Evolutionary conservation across 37 sponge, comb jelly and placozoan species (phyloP), one percentile per base, ranked within the genome.

Genomic region (Beroe forskalii): DNA sequence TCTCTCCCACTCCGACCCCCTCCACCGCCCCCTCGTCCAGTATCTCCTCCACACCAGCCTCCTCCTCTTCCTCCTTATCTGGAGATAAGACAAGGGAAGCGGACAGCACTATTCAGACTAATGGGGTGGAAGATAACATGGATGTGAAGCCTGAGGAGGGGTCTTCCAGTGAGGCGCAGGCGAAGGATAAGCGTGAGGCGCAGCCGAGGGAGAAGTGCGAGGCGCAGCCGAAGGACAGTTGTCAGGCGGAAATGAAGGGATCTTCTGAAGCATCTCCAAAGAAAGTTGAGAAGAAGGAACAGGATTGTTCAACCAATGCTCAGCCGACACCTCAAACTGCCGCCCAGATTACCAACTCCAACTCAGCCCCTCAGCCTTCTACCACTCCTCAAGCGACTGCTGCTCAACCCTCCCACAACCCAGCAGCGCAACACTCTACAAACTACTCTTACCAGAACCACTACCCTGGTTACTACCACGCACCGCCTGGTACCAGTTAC

Each of bases 251-350:
- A 72, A 17, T 30, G 2, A 72, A 72, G 2, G 39, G 35, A 1
- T 38, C 40, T 20, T 72, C 75, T 3, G 75, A 72, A 20, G 75
- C 75, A 3, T 72, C 75, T 12, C 38, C 75, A 19, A 72, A 72
- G 75, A 72, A 72, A 36, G 66, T 63, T 3, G 66, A 63, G 25
- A 20, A 4, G 20, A 38, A 33, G 35, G 39, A 36, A 33, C 39
- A 14, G 4, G n/a, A n/a, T n/a, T n/a, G n/a, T n/a, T n/a, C n/a
- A n/a, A n/a, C n/a, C n/a, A n/a, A n/a, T n/a, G 28, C 28, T 25
- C 28, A 6, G 30, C 39, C 36, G 35, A 32, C 39, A 36, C 75
- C 75, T 20, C 23, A 63, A 33, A n/a, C n/a, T 55, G 60, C 9
- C 9, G 17, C 60, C 9, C 60, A 9, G 14, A 55, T 20, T 20